Evolutionary conservation across 2,113 vertebrate species (phyloP), one percentile per base, ranked within the genome.

Genomic region (Anseranas semipalmata): DNA sequence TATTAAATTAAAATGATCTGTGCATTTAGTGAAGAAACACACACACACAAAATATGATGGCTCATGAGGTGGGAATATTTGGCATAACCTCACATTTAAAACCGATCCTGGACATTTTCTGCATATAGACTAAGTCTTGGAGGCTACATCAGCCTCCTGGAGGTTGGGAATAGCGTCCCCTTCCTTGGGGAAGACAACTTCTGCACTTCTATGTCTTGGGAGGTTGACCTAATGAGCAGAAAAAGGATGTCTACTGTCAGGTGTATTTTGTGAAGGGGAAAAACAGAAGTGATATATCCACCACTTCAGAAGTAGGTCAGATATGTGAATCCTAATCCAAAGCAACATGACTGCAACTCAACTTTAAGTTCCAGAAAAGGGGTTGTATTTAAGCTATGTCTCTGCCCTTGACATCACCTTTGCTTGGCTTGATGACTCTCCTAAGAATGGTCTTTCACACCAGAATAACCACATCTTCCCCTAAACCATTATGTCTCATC

Each of bases 301-400:
- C 59, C 8, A 21, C 66, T 82, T 92, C 76, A 74, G 37, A 96
- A 91, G 46, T 48, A 91, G 80, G 56, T 75, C 86, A 92, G 80
- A 89, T 39, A 18, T 78, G 55, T 89, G 91, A 95, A 89, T 94
- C 65, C 45, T 92, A 91, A 92, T 87, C 43, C 73, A 81, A 94
- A 74, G n/a, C n/a, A 95, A 78, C 80, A 84, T 3, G 20, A 70
- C 65, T 71, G 63, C 46, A 81, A 77, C 12, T 39, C 58, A 87
- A 21, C 14, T 74, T 55, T 60, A 75, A 89, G 22, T 77, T 56
- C 32, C 60, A 90, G 68, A 52, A 59, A 72, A 77, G 6, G 6
- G 10, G 27, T 71, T 76, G 37, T 43, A 32, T 67, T 86, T 71
- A 84, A 92, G 72, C 59, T 24, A 16, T 4, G 13, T 72, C 77